phyloP scores from a whole-genome alignment of 64 coral and sea anemone species.

The Trachythela sp. region DNA sequence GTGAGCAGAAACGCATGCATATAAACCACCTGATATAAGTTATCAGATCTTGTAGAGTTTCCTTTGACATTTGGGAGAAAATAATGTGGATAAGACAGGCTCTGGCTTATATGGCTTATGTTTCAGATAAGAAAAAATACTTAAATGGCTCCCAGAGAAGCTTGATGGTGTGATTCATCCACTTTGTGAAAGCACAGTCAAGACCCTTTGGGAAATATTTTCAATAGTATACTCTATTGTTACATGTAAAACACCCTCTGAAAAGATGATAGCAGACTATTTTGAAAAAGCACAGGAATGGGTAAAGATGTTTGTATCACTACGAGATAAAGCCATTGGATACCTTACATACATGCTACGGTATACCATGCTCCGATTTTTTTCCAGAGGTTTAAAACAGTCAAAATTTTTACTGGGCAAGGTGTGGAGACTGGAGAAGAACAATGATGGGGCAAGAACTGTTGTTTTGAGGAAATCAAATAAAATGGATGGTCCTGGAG shows the following conservation, averaged over 20 bases:
- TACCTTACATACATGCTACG: background rate
- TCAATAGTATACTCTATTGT: constrained; percentile 12
- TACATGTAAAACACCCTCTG: background rate
- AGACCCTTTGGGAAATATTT: constrained; percentile 24
- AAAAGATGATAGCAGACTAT: background rate
- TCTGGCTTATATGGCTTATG: background rate
- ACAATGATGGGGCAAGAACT: constrained; percentile 36
- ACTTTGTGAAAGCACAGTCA: background rate
- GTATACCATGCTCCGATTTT: constrained; percentile 19
- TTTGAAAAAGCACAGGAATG: constrained; percentile 21
- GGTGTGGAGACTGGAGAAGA: constrained; percentile 15
- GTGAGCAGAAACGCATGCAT: background rate
- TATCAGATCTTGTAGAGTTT: constrained; percentile 34
- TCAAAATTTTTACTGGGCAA: constrained; percentile 40
- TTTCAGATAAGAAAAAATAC: constrained; percentile 19
- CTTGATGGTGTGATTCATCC: background rate
- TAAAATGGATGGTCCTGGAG: constrained; percentile 24
- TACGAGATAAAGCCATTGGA: background rate
- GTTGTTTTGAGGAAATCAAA: constrained; percentile 36
- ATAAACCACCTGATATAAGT: background rate
- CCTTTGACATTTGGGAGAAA: constrained; percentile 45
- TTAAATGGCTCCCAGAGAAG: constrained; percentile 16
- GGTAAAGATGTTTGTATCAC: background rate
- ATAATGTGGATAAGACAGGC: background rate
- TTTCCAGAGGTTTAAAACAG: background rate